Conservation (phyloP, 2,113 vertebrate genomes). For the Poeciliopsis occidentalis region DNA sequence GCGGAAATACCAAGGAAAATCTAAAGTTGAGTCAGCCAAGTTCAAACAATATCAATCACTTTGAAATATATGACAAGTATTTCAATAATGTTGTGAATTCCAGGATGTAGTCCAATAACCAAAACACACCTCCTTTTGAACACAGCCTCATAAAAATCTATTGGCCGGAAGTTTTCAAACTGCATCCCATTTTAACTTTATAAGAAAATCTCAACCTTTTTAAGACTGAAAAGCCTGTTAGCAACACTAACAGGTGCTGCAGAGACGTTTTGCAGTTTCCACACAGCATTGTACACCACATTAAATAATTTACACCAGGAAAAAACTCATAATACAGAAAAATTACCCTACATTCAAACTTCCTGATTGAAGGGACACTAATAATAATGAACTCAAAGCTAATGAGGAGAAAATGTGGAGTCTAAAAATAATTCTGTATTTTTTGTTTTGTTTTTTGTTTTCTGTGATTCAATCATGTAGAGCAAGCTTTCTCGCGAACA, state of each 20-base stretch:
- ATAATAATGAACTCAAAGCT: slow-evolving; percentile 44
- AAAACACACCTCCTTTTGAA: not conserved
- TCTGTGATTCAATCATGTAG: slow-evolving; percentile 17
- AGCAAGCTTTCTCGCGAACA: slow-evolving; percentile 11
- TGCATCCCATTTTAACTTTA: not conserved
- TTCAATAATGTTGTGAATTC: not conserved
- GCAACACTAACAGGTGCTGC: not conserved
- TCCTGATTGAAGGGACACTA: slow-evolving; percentile 17
- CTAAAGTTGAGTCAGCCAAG: not conserved
- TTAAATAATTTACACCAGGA: not conserved
- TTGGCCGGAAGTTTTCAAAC: not conserved
- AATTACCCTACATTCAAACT: not conserved
- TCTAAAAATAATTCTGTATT: slow-evolving; percentile 43
- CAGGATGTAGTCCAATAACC: not conserved
- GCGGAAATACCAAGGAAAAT: slow-evolving; percentile 22
- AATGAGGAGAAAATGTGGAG: slow-evolving; percentile 52
- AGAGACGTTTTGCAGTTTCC: not conserved
- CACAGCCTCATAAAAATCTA: not conserved
- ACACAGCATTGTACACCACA: not conserved
- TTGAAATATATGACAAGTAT: slow-evolving; percentile 16
- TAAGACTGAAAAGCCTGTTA: not conserved
- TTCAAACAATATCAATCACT: slow-evolving; percentile 4
- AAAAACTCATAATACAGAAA: not conserved
- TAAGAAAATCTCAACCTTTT: not conserved
- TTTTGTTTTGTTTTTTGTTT: slow-evolving; percentile 37